Evolutionary conservation across 2,888 invertebrate species (phyloP), one percentile per base, ranked within the genome.

Genomic region (Dugesia japonica): DNA sequence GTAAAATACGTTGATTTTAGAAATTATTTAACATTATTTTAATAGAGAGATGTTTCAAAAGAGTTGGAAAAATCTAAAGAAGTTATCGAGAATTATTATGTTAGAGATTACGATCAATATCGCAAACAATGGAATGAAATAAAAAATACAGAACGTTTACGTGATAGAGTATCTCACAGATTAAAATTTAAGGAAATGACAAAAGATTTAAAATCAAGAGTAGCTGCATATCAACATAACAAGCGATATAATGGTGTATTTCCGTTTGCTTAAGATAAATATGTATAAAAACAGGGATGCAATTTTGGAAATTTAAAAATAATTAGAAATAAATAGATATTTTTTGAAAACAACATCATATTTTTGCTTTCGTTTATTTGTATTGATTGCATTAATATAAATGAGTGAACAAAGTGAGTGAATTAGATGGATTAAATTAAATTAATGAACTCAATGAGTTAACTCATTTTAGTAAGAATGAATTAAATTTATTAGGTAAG

Each of bases 31-130:
- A 38, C 9, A 13, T 38, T 38, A 13, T 38, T 38, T 38, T 38
- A 38, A 38, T 56, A 56, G 56, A 4, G 23, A 9, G 56, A 56
- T n/a, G n/a, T 56, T 56, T 56, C 56, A 4, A 56, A 23, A 56
- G 56, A 56, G 17, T 56, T 56, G n/a, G 56, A 56, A 23, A 56
- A n/a, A n/a, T 56, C 56, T 7, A 56, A 56, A 56, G 56, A 56
- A 56, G 56, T 56, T 13, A 56, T 56, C 17, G 56, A 56, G 17
- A 56, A 56, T 23, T 56, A 56, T 56, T 56, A 56, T n/a, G 56
- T 56, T n/a, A 56, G 56, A n/a, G 56, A 56, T 23, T 56, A 56
- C 17, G 56, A 56, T n/a, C 56, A 56, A 23, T 56, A 56, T 56
- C n/a, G 56, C 4, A 56, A n/a, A n/a, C 56, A 56, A n/a, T 56